phyloP scores from a whole-genome alignment of 2,888 invertebrate genomes.

The Patella caerulea region DNA sequence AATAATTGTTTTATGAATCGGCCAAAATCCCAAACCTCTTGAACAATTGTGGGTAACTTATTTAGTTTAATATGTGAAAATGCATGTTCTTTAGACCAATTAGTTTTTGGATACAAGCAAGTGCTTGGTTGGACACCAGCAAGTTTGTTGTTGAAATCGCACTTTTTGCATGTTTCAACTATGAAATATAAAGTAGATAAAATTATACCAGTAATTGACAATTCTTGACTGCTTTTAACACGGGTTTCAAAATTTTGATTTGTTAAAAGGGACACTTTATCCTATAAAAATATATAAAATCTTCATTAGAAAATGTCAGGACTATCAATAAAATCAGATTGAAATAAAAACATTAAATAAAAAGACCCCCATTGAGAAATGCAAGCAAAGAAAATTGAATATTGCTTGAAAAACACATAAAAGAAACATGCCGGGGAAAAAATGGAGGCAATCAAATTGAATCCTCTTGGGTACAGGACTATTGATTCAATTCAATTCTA shows the following conservation, averaged over 20 bases:
- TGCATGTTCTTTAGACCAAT: too few species aligned
- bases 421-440: slow-evolving; percentile 14
- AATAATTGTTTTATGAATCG: too few species aligned
- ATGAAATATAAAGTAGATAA: too few species aligned
- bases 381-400: neutral
- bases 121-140: too few species aligned
- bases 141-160: too few species aligned
- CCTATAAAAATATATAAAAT: neutral
- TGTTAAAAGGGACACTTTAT: neutral
- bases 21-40: too few species aligned
- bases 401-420: slow-evolving; percentile 9
- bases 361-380: slow-evolving; percentile 2
- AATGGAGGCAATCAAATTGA: slow-evolving; percentile 24
- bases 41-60: too few species aligned
- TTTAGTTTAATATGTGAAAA: too few species aligned
- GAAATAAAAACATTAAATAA: slow-evolving; percentile 1
- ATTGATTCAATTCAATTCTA: slow-evolving; percentile 25
- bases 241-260: neutral
- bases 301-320: slow-evolving; percentile 5
- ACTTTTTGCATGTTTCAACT: too few species aligned
- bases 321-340: neutral
- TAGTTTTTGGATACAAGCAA: too few species aligned
- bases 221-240: neutral
- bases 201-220: too few species aligned
- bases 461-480: slow-evolving; percentile 21